Conservation (phyloP, 2,797 vertebrate genomes). For the Euthynnus affinis region DNA sequence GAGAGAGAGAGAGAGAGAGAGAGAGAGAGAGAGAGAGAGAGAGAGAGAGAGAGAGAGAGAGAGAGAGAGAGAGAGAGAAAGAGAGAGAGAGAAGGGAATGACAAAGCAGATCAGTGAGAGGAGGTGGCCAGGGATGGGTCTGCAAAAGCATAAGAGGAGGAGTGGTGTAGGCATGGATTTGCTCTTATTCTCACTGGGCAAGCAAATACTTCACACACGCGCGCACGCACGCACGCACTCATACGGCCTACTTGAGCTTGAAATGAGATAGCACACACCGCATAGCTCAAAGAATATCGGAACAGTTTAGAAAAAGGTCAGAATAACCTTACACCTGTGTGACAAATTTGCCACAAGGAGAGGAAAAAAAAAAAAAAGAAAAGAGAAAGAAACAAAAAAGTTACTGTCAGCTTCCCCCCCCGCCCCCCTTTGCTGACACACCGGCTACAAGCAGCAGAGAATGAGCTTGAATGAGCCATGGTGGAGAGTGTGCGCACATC, state of each 20-base stretch:
- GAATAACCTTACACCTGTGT: conserved; percentile 52
- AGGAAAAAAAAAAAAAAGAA: neutral
- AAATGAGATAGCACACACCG: conserved; percentile 72
- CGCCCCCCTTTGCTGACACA: conserved; percentile 58
- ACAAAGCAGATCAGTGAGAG: conserved; percentile 74
- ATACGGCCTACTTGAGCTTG: conserved; percentile 67
- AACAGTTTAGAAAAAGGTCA: conserved; percentile 49
- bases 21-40: conserved; percentile 43
- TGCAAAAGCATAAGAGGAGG: conserved; percentile 77
- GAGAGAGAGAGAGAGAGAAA: conserved; percentile 38
- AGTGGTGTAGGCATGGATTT: conserved; percentile 65
- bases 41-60: conserved; percentile 29
- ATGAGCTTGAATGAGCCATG: conserved; percentile 80
- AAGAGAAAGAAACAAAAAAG: neutral
- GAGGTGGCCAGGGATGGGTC: conserved; percentile 59
- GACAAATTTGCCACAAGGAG: conserved; percentile 47
- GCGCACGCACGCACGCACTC: conserved; percentile 25
- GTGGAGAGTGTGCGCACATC: conserved; percentile 77
- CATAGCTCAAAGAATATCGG: conserved; percentile 40
- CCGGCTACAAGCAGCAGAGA: conserved; percentile 74
- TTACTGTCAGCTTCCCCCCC: conserved; percentile 41
- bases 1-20: too few species aligned
- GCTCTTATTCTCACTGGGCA: conserved; percentile 40
- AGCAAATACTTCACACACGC: conserved; percentile 48
- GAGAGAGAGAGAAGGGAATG: too few species aligned